Base-by-base conservation (phyloP, 2,888 invertebrate species). In the Anarsia innoxiella region DNA sequence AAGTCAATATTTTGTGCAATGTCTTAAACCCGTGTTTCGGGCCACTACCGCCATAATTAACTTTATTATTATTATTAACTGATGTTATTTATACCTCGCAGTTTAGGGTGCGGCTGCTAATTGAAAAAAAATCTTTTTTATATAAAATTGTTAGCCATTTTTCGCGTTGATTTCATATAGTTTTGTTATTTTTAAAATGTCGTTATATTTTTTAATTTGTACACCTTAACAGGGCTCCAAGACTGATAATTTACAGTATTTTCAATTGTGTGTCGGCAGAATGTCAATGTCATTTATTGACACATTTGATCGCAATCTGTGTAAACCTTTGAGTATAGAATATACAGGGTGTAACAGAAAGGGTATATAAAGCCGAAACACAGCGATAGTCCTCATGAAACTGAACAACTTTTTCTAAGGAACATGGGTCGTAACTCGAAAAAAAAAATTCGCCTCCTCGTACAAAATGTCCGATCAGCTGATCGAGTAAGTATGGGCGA, bases 51-150 rank as follows among this genome's bases (percentile, higher is more conserved):
- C 76, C 78, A 77, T 77, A 74, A 71, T 73, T 74, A 68, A n/a
- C n/a, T 70, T 66, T 61, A 62, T 56, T 42, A 51, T 63, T 62
- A 62, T 56, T 58, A 51, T 65, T 66, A 49, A 48, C 56, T 51
- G 52, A 62, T 52, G 44, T 58, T 57, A 46, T 56, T 37, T 48
- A 55, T 62, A 58, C 76, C 76, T 78, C 76, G 76, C 76, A 75
- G 64, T 60, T 41, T 37, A 46, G 71, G 75, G 73, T 59, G 71
- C 72, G 76, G 70, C 50, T 36, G 15, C 23, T 36, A 12, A n/a
- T n/a, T 30, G 26, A n/a, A 2, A 16, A 30, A 30, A 14, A 15
- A 6, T 15, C 19, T 19, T 19, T 3, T 19, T 5, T 5, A 19
- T 5, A 6, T 19, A 19, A 5, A 19, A 5, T 19, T 5, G 3